Evolutionary conservation across 1,140 invertebrate genomes (phyloP), one percentile per base, ranked within the genome.

Genomic region (Apis laboriosa): DNA sequence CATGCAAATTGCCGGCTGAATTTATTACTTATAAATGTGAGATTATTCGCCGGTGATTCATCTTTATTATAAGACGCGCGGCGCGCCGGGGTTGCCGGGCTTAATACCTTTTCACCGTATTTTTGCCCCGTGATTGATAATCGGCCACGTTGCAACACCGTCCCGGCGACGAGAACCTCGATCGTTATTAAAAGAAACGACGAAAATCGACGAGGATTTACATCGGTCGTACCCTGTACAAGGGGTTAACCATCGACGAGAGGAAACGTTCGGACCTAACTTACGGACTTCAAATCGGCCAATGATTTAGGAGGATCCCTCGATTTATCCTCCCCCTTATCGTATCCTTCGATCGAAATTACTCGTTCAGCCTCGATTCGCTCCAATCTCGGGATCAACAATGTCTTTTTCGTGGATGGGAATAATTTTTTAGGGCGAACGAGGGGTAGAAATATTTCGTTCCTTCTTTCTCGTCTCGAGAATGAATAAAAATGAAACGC

Each of bases 1-100:
- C 66, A 87, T 88, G 85, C 81, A 89, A 92, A 87, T 90, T 85
- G 77, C 70, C 84, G 5, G 61, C 21, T 58, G 63, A 89, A 90
- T 88, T 90, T 89, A 89, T 89, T 85, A 81, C 76, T 53, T 77
- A 85, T 83, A 80, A 90, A 90, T 89, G 77, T 80, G 79, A 84
- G 81, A 89, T 90, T 88, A 86, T 89, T 83, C 78, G 53, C 19
- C 56, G 67, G 63, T 74, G 72, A 89, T 88, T 86, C 87, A 80
- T 88, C 85, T 89, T 89, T 84, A 83, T 89, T 90, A 88, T 86
- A 87, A 80, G 66, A 43, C 72, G 58, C 67, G 60, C 51, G 34
- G 64, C 80, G n/a, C 51, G 13, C 19, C 43, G 58, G 72, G 56
- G 68, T 76, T 49, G 75, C 34, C 76, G 55, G 2, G 60, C 61